phyloP scores from a whole-genome alignment of 1,140 invertebrate species.

The Sitodiplosis mosellana region DNA sequence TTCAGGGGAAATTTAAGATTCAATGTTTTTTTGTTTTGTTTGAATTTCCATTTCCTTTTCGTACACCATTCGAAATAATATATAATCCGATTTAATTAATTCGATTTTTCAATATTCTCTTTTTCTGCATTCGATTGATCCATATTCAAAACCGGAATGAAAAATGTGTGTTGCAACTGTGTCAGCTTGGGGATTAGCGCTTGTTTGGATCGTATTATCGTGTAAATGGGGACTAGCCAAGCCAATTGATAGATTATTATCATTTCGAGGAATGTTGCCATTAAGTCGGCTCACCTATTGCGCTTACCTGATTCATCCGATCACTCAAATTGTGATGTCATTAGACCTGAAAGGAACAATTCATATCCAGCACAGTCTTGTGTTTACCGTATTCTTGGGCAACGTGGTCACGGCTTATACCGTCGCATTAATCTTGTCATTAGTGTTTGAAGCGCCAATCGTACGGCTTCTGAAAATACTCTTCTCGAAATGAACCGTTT shows the following conservation, averaged over 20 bases:
- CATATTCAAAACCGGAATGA: too few relatives aligned
- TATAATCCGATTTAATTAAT: neutral
- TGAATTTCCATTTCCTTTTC: too few relatives aligned
- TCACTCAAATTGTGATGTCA: slow-evolving; percentile 59
- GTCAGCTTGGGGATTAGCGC: slow-evolving; percentile 50
- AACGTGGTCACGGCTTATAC: slow-evolving; percentile 59
- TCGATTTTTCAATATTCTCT: neutral
- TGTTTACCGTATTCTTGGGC: slow-evolving; percentile 57
- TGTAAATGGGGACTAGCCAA: slow-evolving; percentile 59
- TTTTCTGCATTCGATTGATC: too few relatives aligned
- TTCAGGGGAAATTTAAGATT: too few relatives aligned
- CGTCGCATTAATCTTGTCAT: slow-evolving; percentile 54
- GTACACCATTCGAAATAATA: too few relatives aligned
- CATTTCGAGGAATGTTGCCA: slow-evolving; percentile 60
- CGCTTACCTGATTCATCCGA: slow-evolving; percentile 76
- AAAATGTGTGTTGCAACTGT: too few relatives aligned
- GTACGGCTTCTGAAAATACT: slow-evolving; percentile 55
- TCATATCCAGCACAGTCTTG: slow-evolving; percentile 49
- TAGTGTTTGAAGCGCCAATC: slow-evolving; percentile 58
- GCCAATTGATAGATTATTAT: slow-evolving; percentile 52
- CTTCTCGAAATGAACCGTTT: slow-evolving; percentile 25
- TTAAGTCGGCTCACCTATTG: slow-evolving; percentile 79
- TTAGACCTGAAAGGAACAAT: slow-evolving; percentile 59
- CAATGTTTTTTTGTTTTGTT: too few relatives aligned
- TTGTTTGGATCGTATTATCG: slow-evolving; percentile 65